Evolutionary conservation across 2,797 vertebrate species (phyloP), one percentile per base, ranked within the genome.

Genomic region (Lutjanus campechanus): DNA sequence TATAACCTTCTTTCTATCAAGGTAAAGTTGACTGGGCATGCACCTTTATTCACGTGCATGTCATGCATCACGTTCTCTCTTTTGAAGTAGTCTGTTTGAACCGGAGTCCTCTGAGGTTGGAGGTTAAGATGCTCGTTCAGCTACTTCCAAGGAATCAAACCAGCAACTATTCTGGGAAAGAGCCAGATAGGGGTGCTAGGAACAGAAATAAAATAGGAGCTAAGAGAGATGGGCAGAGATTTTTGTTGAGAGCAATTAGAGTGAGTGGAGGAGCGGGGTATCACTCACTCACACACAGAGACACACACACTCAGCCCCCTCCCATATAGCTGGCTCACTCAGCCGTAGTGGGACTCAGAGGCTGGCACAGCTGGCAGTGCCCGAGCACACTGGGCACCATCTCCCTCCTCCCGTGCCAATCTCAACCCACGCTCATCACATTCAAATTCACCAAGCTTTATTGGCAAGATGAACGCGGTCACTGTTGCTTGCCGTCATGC

Each of bases 361-460:
- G 81, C 83, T 88, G 89, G 85, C 92, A 89, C 92, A 91, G 91
- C 92, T 93, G 93, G 92, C 92, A 81, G 83, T 50, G 85, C 76
- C 87, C 72, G 49, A 86, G 69, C 87, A 81, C 87, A 84, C 88
- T 88, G 93, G 93, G 89, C 92, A 88, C 79, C 47, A 43, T 79
- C 76, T 86, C 85, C 82, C 74, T 83, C 83, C 84, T 86, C 69
- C 66, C 0, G 65, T 86, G 88, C 93, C 91, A 91, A 87, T 79
- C 84, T 79, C 83, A 85, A 59, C 89, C 88, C 84, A 87, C 63
- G 77, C 87, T 90, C 87, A 77, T 92, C 92, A 84, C 91, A 91
- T 93, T 93, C 90, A 92, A 88, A 92, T 90, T 90, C 77, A 84
- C 86, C 76, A n/a, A 91, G 92, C 87, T 92, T 86, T 91, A 89